phyloP scores from a whole-genome alignment of 2,113 vertebrate species.

The Embiotoca jacksoni region DNA sequence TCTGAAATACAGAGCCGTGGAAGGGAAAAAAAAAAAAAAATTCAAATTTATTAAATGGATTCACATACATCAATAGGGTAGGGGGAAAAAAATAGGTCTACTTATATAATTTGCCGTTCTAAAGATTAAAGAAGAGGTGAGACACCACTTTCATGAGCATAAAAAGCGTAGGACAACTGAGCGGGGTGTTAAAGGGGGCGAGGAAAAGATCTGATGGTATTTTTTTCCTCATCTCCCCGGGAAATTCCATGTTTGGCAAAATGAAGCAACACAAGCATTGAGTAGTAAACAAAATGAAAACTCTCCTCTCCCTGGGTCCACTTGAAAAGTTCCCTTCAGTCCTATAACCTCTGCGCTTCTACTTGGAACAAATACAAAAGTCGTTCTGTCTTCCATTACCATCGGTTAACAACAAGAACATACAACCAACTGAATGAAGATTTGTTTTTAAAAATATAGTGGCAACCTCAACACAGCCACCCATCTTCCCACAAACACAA shows the following conservation, averaged over 20 bases:
- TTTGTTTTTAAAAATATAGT: constrained; percentile 78
- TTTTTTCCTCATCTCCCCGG: constrained; percentile 45
- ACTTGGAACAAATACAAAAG: constrained; percentile 79
- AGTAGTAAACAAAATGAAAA: constrained; percentile 81
- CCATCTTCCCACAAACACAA: constrained; percentile 75
- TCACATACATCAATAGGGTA: constrained; percentile 79
- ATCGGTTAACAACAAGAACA: constrained; percentile 72
- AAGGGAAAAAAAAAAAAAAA: constrained; percentile 63
- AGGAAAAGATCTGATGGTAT: constrained; percentile 32
- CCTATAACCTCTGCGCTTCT: constrained; percentile 75
- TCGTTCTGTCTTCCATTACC: constrained; percentile 61
- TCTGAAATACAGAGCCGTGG: constrained; percentile 76
- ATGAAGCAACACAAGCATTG: constrained; percentile 76
- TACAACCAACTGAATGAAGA: constrained; percentile 73
- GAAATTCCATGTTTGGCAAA: constrained; percentile 81
- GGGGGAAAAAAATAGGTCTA: constrained; percentile 63
- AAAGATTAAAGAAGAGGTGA: constrained; percentile 64
- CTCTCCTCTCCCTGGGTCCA: constrained; percentile 77
- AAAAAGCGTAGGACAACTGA: constrained; percentile 70
- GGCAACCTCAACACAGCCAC: constrained; percentile 72
- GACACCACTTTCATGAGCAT: constrained; percentile 74
- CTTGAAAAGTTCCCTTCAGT: constrained; percentile 81
- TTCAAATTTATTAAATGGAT: constrained; percentile 79
- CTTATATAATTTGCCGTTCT: constrained; percentile 74
- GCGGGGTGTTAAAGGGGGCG: constrained; percentile 28